Conservation (phyloP, 2,113 vertebrate species). For the mouse (Mus musculus) region GRCm39 chr11:66455501-66456000, state of each 20-base stretch:
- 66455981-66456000: not conserved
- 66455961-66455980: not conserved
- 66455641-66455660: not conserved
- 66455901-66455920: not conserved
- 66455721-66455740: not conserved
- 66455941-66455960: not conserved
- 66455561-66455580: no score
- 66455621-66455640: not conserved
- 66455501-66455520: no score
- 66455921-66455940: not conserved
- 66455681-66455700: not conserved
- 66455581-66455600: no score
- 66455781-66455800: not conserved
- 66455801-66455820: not conserved
- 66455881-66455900: not conserved
- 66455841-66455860: no score
- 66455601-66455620: no score
- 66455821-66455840: not conserved
- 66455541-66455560: no score
- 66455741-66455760: not conserved
- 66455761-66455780: not conserved
- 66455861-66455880: not conserved
- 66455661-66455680: not conserved
- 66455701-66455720: not conserved
- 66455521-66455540: no score